Conservation (phyloP, 2,797 vertebrate genomes). For the Arctocebus calabarensis region DNA sequence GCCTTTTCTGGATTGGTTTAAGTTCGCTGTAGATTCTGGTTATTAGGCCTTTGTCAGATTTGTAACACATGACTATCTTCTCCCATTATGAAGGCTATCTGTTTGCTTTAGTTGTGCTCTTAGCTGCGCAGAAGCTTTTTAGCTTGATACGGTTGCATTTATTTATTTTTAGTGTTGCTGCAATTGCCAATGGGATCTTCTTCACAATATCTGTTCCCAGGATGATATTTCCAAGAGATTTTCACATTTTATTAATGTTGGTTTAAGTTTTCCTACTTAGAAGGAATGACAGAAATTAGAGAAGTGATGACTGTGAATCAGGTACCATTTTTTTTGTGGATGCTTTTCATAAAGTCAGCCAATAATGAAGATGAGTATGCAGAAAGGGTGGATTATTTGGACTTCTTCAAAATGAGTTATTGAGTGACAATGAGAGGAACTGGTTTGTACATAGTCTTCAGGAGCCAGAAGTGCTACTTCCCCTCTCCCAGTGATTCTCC, state of each 20-base stretch:
- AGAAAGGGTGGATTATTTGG: not conserved
- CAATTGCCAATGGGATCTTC: no score
- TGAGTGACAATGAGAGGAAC: not conserved
- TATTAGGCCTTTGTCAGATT: no score
- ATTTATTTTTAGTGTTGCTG: no score
- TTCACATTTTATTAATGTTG: not conserved
- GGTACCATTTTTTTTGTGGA: not conserved
- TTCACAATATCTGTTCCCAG: no score
- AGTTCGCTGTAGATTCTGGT: no score
- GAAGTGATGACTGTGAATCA: not conserved
- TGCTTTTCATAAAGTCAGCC: not conserved
- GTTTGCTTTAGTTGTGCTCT: no score
- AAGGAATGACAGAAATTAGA: conserved; percentile 2
- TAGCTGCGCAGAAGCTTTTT: no score
- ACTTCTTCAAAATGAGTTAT: not conserved
- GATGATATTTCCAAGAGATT: no score
- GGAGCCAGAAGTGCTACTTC: not conserved
- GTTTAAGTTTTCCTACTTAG: not conserved
- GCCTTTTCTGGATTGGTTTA: no score
- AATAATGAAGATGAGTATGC: not conserved
- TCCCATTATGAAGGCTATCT: no score
- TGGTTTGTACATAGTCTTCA: not conserved
- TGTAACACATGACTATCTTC: no score
- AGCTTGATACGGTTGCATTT: no score
- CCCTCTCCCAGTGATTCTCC: not conserved